Conservation (phyloP, 2,113 vertebrate genomes). For the Solenodon paradoxus region DNA sequence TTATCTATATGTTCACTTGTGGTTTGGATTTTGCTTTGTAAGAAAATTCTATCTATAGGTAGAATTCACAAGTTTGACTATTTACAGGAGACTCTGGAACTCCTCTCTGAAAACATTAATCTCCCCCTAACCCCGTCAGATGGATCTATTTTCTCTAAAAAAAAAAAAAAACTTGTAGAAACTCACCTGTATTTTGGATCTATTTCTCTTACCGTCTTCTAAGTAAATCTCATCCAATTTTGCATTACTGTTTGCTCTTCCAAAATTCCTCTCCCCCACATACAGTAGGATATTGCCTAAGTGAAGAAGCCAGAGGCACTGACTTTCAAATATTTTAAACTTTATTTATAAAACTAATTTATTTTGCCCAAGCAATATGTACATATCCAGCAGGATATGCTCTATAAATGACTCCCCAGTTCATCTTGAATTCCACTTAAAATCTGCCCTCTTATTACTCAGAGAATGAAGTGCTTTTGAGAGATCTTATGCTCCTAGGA, state of each 20-base stretch:
- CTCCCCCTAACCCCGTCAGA: background rate
- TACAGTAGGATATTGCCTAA: background rate
- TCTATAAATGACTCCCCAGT: background rate
- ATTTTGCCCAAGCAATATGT: background rate
- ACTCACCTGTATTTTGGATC: background rate
- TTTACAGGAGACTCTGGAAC: background rate
- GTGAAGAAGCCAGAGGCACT: background rate
- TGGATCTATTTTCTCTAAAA: background rate
- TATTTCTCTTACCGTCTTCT: background rate
- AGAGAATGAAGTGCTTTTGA: background rate
- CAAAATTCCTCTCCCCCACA: background rate
- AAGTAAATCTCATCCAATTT: background rate
- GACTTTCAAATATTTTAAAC: slow-evolving; percentile 32
- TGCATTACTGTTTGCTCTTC: background rate
- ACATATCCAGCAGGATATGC: background rate
- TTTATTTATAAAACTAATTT: slow-evolving; percentile 1
- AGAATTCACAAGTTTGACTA: background rate
- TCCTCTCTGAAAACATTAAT: background rate
- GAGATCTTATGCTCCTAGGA: background rate
- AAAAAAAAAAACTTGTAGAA: background rate
- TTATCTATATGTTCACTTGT: background rate
- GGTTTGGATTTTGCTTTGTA: background rate
- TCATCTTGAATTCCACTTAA: background rate
- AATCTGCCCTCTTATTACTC: background rate
- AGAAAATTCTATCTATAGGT: background rate